Conservation (phyloP, 2,888 invertebrate species). For the Troglohyphantes excavatus region DNA sequence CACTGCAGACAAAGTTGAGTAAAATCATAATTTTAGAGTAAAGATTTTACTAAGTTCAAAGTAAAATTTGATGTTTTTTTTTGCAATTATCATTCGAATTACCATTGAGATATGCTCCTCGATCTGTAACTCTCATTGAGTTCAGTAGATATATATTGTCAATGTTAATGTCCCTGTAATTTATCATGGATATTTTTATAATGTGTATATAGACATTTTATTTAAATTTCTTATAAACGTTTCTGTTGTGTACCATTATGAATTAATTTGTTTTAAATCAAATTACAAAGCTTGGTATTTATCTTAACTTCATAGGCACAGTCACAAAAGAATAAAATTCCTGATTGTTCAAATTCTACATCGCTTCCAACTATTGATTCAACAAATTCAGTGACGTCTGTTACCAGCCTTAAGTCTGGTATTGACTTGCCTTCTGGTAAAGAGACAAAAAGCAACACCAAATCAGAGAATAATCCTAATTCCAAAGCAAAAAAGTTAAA, state of each 20-base stretch:
- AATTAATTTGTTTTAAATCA: not conserved
- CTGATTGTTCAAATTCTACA: not conserved
- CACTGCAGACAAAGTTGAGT: too few relatives aligned
- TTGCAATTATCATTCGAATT: too few relatives aligned
- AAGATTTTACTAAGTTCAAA: too few relatives aligned
- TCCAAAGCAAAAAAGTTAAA: not conserved
- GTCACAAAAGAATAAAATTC: not conserved
- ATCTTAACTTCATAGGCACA: conserved; percentile 43
- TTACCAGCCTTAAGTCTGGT: not conserved
- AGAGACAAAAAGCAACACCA: not conserved
- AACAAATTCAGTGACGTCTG: not conserved
- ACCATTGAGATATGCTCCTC: too few relatives aligned
- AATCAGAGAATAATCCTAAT: not conserved
- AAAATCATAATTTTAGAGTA: too few relatives aligned
- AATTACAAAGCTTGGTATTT: not conserved
- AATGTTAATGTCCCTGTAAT: too few relatives aligned
- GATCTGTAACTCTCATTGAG: too few relatives aligned
- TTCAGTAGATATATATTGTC: too few relatives aligned
- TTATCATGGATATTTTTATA: too few relatives aligned
- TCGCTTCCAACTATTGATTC: not conserved
- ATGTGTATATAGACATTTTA: not conserved
- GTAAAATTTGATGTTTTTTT: too few relatives aligned
- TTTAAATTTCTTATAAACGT: not conserved
- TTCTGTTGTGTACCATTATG: not conserved
- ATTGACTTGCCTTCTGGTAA: not conserved